Conservation (phyloP, 2,888 invertebrate species). For the Apamea crenata region DNA sequence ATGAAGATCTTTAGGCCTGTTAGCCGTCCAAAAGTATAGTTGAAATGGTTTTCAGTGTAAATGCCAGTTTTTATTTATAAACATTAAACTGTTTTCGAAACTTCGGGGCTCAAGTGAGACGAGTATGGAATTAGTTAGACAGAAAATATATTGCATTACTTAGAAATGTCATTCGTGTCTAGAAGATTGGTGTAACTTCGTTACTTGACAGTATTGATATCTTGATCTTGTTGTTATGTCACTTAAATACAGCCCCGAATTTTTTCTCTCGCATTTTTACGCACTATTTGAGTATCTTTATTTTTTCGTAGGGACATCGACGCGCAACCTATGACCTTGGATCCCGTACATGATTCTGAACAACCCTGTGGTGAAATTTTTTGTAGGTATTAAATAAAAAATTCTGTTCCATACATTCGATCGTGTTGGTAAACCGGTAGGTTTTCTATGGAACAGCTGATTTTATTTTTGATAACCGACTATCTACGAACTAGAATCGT, state of each 20-base stretch:
- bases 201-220: not conserved
- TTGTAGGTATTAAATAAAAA: too few species aligned
- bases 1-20: not conserved
- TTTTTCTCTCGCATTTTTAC: too few species aligned
- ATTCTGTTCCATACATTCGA: too few species aligned
- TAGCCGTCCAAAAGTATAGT: not conserved
- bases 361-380: too few species aligned
- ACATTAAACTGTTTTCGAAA: not conserved
- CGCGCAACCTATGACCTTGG: too few species aligned
- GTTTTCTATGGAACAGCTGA: too few species aligned
- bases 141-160: not conserved
- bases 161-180: not conserved
- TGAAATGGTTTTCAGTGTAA: not conserved
- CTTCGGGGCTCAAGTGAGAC: not conserved
- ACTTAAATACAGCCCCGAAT: not conserved
- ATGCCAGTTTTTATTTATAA: not conserved
- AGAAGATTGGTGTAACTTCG: not conserved
- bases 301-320: too few species aligned
- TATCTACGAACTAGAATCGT: too few species aligned
- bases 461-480: too few species aligned
- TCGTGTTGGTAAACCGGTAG: too few species aligned
- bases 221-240: not conserved
- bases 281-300: too few species aligned
- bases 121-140: not conserved
- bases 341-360: too few species aligned